These are phyloP conservation scores for Chromis chromis DNA, from an alignment of 2,797 vertebrate species.

Conservation along the genomic window DNA sequence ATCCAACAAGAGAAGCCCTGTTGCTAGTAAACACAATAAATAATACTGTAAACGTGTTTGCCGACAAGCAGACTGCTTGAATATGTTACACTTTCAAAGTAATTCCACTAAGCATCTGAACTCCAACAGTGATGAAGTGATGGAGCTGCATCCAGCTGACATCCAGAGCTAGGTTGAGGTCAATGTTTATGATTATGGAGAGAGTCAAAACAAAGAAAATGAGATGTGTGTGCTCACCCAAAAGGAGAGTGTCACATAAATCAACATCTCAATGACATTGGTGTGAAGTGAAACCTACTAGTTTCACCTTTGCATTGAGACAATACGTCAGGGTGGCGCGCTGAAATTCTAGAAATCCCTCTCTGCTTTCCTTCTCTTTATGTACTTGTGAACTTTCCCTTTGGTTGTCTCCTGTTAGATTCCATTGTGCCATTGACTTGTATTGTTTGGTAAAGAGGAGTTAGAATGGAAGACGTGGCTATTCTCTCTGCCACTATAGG, in stretches of 20 bases:
- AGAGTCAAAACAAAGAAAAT: not conserved
- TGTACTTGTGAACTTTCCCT: constrained; percentile 10
- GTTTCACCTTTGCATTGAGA: constrained; percentile 81
- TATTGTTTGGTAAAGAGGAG: constrained; percentile 17
- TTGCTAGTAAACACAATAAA: too few relatives aligned
- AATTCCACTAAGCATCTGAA: too few relatives aligned
- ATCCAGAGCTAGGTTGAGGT: not conserved
- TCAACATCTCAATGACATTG: constrained; percentile 14
- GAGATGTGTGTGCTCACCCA: not conserved
- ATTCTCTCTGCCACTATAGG: constrained; percentile 1
- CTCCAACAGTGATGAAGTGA: too few relatives aligned
- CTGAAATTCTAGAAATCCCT: constrained; percentile 37
- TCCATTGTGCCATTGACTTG: constrained; percentile 11
- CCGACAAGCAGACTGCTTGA: too few relatives aligned
- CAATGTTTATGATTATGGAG: constrained; percentile 5
- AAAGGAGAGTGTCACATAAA: constrained; percentile 19
- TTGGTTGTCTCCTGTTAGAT: not conserved
- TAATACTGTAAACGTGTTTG: too few relatives aligned
- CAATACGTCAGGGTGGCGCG: not conserved
- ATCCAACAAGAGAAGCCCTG: too few relatives aligned
- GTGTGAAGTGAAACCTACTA: constrained; percentile 39
- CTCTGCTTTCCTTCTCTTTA: constrained; percentile 31
- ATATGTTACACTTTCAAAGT: too few relatives aligned
- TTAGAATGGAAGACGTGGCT: not conserved
- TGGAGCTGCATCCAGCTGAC: too few relatives aligned